phyloP scores from a whole-genome alignment of 2,797 vertebrate genomes.

The Malacoraja senta region DNA sequence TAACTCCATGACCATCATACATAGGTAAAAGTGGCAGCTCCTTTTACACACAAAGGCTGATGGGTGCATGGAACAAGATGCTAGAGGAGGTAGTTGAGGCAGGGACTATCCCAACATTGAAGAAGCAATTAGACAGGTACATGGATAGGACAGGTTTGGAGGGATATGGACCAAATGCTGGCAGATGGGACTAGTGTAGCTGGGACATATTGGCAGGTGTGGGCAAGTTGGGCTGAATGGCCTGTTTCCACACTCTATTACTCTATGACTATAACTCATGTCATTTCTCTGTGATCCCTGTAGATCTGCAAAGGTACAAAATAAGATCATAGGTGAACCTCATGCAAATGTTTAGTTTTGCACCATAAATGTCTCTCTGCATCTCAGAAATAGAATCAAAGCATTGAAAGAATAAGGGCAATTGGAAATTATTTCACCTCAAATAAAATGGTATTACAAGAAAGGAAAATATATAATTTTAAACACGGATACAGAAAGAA shows the following conservation, averaged over 20 bases:
- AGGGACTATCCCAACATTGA: too few relatives aligned
- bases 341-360: neutral
- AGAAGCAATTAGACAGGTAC: too few relatives aligned
- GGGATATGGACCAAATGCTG: too few relatives aligned
- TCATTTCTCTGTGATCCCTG: neutral
- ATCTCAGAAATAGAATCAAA: neutral
- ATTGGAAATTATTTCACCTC: neutral
- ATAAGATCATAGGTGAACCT: neutral
- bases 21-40: neutral
- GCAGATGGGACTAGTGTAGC: too few relatives aligned
- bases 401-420: neutral
- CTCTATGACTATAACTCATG: neutral
- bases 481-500: too few relatives aligned
- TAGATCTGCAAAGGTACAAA: neutral
- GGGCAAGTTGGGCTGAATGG: too few relatives aligned
- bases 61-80: too few relatives aligned
- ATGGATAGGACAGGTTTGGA: too few relatives aligned
- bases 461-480: neutral
- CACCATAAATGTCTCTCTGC: neutral
- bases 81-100: too few relatives aligned
- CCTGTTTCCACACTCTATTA: too few relatives aligned
- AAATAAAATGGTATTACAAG: neutral
- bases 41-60: too few relatives aligned
- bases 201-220: too few relatives aligned
- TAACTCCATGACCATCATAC: neutral